Evolutionary conservation across 2,113 vertebrate genomes (phyloP).

Genomic region (Gymnogyps californianus): DNA sequence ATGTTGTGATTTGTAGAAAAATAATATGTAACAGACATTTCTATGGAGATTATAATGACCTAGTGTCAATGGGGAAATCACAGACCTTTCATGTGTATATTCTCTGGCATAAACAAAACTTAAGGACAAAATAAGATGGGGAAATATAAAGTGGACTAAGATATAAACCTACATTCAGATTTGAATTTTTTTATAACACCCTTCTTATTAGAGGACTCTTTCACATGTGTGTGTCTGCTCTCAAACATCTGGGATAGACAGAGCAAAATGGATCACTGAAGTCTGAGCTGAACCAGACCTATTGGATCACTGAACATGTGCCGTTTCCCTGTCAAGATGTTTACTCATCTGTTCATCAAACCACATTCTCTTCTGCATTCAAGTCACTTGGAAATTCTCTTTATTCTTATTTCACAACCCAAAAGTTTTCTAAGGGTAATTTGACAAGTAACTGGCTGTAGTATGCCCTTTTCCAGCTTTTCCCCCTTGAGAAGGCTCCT

Average conservation of each 20-base stretch:
- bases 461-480: background rate
- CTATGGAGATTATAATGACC: slow-evolving; percentile 32
- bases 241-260: background rate
- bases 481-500: background rate
- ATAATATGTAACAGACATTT: slow-evolving; percentile 34
- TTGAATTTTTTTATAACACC: background rate
- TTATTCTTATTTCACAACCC: background rate
- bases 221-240: background rate
- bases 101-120: background rate
- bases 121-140: background rate
- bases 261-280: background rate
- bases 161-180: background rate
- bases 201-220: background rate
- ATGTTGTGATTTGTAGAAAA: slow-evolving; percentile 60
- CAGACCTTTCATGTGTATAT: background rate
- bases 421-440: background rate
- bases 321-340: background rate
- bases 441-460: background rate
- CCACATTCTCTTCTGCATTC: background rate
- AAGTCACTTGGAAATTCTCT: background rate
- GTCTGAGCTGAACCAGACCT: background rate
- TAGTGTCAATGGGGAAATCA: background rate
- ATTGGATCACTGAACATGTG: background rate
- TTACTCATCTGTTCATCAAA: background rate
- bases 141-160: background rate